A percentile compares a stretch with the other conserved stretches of the same genome.
Conservation (phyloP, 2,113 vertebrate genomes). For the Lepisosteus oculatus region DNA sequence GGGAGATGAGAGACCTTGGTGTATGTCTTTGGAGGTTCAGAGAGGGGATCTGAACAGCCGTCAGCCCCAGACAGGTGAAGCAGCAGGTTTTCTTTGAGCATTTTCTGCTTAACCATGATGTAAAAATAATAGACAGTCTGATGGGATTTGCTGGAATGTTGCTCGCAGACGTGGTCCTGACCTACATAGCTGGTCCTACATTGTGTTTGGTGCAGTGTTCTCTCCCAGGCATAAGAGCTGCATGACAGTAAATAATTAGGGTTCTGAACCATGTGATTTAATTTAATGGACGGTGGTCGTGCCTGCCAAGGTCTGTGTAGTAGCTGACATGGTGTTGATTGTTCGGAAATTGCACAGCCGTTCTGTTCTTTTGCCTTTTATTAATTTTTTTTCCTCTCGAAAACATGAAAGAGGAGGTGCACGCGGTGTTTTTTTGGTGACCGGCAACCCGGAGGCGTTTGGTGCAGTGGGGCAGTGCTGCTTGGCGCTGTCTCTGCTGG, state of each 20-base stretch:
- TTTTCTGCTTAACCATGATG: conserved; percentile 16
- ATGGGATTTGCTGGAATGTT: conserved; percentile 23
- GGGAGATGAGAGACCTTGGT: neutral
- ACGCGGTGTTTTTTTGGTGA: too few species aligned
- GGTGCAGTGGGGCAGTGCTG: too few species aligned
- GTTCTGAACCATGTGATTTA: conserved; percentile 67
- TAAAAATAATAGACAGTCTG: conserved; percentile 24
- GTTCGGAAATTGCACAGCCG: conserved; percentile 22
- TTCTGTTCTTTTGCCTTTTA: too few species aligned
- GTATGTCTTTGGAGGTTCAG: neutral
- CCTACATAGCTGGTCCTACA: conserved; percentile 23
- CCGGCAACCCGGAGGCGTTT: too few species aligned
- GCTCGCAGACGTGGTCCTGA: conserved; percentile 20
- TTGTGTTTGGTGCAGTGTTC: conserved; percentile 13
- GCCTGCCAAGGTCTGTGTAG: conserved; percentile 23
- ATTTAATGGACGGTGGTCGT: conserved; percentile 56
- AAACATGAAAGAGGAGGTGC: too few species aligned
- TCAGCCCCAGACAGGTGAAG: conserved; percentile 1
- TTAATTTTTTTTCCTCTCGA: too few species aligned
- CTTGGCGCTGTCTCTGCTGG: too few species aligned
- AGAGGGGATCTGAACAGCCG: neutral
- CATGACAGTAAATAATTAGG: conserved; percentile 61
- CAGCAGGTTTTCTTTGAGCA: neutral
- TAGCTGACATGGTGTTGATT: conserved; percentile 27
- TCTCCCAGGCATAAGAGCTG: conserved; percentile 45